Evolutionary conservation across 1,140 invertebrate genomes (phyloP), one percentile per base, ranked within the genome.

Genomic region (Andricus grossulariae): DNA sequence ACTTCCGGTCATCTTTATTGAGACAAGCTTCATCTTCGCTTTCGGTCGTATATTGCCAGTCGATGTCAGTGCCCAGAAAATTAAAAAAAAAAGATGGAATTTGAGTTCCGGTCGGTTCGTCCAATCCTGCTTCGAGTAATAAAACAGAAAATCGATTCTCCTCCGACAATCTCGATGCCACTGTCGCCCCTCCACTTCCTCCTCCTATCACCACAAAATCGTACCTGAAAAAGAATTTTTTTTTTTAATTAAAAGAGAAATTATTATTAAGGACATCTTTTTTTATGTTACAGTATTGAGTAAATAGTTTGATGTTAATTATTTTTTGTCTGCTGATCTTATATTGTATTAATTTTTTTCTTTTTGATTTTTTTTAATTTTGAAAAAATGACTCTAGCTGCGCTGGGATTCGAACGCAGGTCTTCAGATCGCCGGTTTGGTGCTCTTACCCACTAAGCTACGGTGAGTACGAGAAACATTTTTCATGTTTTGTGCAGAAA

Each of bases 141-240:
- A 45, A 11, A 45, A 45, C 96, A 71, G 94, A 95, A 94, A 95
- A 95, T 82, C 95, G 92, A 0, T 94, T 94, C 49, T 96, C 94
- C 85, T 97, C 95, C 0, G 95, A 95, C 39, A 98, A 92, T 54
- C 97, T 93, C 5, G 96, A 95, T 8, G 96, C 96, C 13, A 97
- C 95, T 32, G 96, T 96, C 18, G 95, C 93, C 11, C 97, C 97
- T 0, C 95, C 96, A 15, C 97, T 97, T 0, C 97, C 97, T 6
- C 96, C 96, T 2, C 97, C 97, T 73, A 98, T 95, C 25, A 97
- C 94, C 79, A 97, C 95, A 90, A 97, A 97, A 90, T 97, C 96
- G 89, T 97, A 97, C 82, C 93, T 95, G 85, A 60, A 89, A 85
- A 60, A 82, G 2, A 32, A 32, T 3, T 32, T 32, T 32, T 32